Base-by-base conservation (phyloP, 1,140 invertebrate species). In the Pseudachorutes palmiensis region DNA sequence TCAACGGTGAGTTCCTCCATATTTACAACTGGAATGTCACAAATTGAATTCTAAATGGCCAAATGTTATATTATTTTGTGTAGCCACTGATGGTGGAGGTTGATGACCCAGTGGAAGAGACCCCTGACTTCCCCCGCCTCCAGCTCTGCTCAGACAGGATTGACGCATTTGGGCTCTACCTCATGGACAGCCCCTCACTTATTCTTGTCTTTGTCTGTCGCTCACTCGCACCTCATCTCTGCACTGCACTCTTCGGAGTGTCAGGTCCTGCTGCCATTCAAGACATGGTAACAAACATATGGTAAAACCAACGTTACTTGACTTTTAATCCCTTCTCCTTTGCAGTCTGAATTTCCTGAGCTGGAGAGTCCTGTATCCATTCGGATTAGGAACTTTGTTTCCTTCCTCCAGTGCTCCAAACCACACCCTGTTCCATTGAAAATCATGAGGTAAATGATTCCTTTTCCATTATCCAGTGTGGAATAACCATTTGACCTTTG, bases 141-240 rank as follows among this genome's bases (percentile, higher is more conserved):
- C 84, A 86, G 68, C 75, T 88, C 30, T 83, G 85, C 9, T 85
- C 84, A 45, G 86, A 87, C 68, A 81, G 84, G 68, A 78, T 99
- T 63, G 91, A 94, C 76, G 84, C 88, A 5, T 87, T 87, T 72
- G 96, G 95, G 14, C 89, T 90, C 22, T 99, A 96, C 77, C 79
- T 99, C 1, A 80, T 99, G 78, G 96, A 99, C 78, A 84, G 86
- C 59, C 91, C 91, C 2, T 85, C 89, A 58, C 81, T 83, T 60
- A 89, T 99, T 77, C 86, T 89, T 60, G 79, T 99, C 22, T 93
- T 94, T 75, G 83, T 99, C 1, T 90, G 94, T 26, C 86, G 89
- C 67, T 88, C 85, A 69, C 85, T 94, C 33, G 84, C 86, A 75
- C 82, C 86, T 31, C 80, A 84, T 32, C 90, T 91, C 76, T 85